Evolutionary conservation across 2,797 vertebrate species (phyloP).

Genomic region (Sebastes aleutianus): DNA sequence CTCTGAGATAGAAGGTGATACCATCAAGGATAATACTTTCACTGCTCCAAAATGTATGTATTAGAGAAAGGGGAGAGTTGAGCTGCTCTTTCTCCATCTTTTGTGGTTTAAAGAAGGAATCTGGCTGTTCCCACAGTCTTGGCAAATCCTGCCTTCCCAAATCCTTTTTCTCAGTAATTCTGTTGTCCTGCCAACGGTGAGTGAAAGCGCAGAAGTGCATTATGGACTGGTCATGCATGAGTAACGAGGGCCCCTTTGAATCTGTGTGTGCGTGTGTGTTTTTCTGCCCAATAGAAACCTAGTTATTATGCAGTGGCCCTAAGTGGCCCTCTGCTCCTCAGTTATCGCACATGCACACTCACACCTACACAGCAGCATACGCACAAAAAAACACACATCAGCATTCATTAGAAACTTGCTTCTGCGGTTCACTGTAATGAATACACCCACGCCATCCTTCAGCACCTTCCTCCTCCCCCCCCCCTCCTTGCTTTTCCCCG

Average conservation of each 20-base stretch:
- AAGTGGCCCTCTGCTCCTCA: conserved; percentile 47
- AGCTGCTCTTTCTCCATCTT: conserved; percentile 63
- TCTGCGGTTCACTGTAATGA: conserved; percentile 52
- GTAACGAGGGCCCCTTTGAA: conserved; percentile 75
- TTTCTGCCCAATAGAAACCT: conserved; percentile 49
- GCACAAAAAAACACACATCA: conserved; percentile 27
- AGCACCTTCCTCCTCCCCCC: conserved; percentile 7
- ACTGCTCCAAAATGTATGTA: conserved; percentile 43
- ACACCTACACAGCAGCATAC: conserved; percentile 26
- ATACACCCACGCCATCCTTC: conserved; percentile 48
- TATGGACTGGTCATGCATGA: conserved; percentile 82
- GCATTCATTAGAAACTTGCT: conserved; percentile 61
- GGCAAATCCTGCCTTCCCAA: conserved; percentile 70
- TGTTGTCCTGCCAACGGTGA: conserved; percentile 84
- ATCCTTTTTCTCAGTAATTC: conserved; percentile 73
- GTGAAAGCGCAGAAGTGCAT: conserved; percentile 79
- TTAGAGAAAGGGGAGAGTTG: conserved; percentile 46
- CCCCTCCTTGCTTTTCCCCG: neutral
- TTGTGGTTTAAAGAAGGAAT: conserved; percentile 65
- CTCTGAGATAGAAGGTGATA: conserved; percentile 33
- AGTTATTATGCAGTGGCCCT: conserved; percentile 60
- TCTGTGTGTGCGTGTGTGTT: conserved; percentile 16
- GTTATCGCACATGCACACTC: conserved; percentile 30
- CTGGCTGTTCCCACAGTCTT: conserved; percentile 77
- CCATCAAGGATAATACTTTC: conserved; percentile 40